Evolutionary conservation across 2,797 vertebrate species (phyloP), one percentile per base, ranked within the genome.

Genomic region (Limosa lapponica): DNA sequence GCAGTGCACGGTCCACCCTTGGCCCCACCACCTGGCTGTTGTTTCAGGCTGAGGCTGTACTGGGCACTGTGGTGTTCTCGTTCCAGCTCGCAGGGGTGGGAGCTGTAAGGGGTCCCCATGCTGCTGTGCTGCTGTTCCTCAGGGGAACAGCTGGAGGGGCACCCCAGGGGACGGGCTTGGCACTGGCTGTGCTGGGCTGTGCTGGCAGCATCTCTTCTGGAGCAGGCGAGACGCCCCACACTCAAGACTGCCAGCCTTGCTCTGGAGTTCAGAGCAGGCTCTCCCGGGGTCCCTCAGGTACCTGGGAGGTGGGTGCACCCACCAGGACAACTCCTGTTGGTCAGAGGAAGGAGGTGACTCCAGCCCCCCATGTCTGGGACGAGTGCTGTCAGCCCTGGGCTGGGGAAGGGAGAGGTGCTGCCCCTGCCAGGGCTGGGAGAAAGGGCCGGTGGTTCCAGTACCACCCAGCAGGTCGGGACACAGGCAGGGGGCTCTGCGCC

Each of bases 31-130:
- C 58, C n/a, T 65, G 32, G 4, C 43, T n/a, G 48, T 58, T 58
- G 6, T 57, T 90, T 41, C 71, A 52, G 24, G 23, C 69, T 22
- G 15, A 85, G 19, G 20, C 3, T 72, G 22, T 73, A 17, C 4
- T 28, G 25, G 51, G 69, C 58, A 8, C 10, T 61, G 0, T 16
- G 27, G 46, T 25, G 5, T 19, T 55, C 36, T 36, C 11, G 10
- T 59, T 86, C 69, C 28, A 70, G 10, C 51, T 20, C 12, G 32
- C 32, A 66, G 81, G 49, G 59, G 15, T 52, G 59, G 51, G 34
- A 41, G 51, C 43, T 54, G 19, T 4, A 48, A 51, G 0, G 5
- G 48, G 25, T 6, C 1, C 18, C 10, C 8, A 14, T 6, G 20
- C 13, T 20, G 4, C 13, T 14, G n/a, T n/a, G 54, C 48, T 67